These are phyloP conservation scores for Drosophila serrata DNA, from an alignment of 1,140 invertebrate genomes.

Conservation along the genomic window DNA sequence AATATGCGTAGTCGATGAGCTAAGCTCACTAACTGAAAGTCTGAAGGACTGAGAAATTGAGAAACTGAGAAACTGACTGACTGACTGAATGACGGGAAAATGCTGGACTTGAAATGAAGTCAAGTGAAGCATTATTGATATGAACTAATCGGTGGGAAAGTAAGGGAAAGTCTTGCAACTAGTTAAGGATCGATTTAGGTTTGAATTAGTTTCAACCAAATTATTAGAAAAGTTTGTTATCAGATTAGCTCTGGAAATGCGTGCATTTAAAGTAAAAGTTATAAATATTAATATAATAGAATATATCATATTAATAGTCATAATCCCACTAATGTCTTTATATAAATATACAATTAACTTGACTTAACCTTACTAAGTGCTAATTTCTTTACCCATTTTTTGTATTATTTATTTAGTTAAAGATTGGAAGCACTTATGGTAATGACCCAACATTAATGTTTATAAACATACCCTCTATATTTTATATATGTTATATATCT, in stretches of 20 bases:
- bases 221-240: background rate
- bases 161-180: no score
- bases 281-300: background rate
- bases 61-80: no score
- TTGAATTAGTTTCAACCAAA: background rate
- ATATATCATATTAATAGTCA: no score
- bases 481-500: background rate
- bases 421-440: background rate
- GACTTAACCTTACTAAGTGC: background rate
- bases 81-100: background rate
- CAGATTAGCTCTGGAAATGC: no score
- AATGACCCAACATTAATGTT: conserved; percentile 2
- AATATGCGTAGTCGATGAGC: conserved; percentile 37
- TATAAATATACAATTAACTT: background rate
- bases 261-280: background rate
- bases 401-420: conserved; percentile 6
- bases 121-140: conserved; percentile 10
- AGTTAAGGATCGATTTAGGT: background rate
- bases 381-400: background rate
- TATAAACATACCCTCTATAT: background rate
- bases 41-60: conserved; percentile 5
- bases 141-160: conserved; percentile 1
- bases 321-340: background rate
- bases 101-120: conserved; percentile 7
- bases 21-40: background rate